phyloP scores from a whole-genome alignment of 2,888 invertebrate species.

The Noctua janthe region DNA sequence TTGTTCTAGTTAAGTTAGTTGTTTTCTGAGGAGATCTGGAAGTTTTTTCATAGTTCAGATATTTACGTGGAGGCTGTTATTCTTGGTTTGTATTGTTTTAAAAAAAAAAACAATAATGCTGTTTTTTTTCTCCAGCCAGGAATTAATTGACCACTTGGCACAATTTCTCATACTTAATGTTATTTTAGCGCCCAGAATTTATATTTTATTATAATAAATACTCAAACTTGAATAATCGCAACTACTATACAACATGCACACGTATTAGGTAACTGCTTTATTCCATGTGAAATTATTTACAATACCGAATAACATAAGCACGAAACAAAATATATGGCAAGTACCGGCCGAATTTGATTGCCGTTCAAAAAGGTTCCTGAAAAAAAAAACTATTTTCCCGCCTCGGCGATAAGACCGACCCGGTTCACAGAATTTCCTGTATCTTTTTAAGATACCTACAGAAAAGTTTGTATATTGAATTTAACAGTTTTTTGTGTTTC shows the following conservation, averaged over 20 bases:
- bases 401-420: constrained; percentile 30
- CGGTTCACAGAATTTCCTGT: constrained; percentile 43
- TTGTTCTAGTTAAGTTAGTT: neutral
- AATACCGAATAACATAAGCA: constrained; percentile 11
- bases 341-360: constrained; percentile 46
- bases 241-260: neutral
- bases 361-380: constrained; percentile 41
- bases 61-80: neutral
- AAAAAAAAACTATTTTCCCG: constrained; percentile 56
- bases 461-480: constrained; percentile 62
- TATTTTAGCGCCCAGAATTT: neutral
- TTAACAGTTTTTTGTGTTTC: constrained; percentile 48
- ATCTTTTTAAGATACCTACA: constrained; percentile 54
- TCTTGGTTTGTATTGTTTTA: neutral
- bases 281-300: constrained; percentile 25
- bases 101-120: neutral
- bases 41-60: neutral
- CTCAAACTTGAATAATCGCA: neutral
- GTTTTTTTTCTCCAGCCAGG: neutral
- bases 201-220: neutral
- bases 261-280: neutral
- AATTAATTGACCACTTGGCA: neutral
- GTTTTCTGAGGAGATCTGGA: neutral
- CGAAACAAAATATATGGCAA: constrained; percentile 39
- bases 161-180: neutral